Conservation (phyloP, 2,113 vertebrate species). For the Ahaetulla prasina region DNA sequence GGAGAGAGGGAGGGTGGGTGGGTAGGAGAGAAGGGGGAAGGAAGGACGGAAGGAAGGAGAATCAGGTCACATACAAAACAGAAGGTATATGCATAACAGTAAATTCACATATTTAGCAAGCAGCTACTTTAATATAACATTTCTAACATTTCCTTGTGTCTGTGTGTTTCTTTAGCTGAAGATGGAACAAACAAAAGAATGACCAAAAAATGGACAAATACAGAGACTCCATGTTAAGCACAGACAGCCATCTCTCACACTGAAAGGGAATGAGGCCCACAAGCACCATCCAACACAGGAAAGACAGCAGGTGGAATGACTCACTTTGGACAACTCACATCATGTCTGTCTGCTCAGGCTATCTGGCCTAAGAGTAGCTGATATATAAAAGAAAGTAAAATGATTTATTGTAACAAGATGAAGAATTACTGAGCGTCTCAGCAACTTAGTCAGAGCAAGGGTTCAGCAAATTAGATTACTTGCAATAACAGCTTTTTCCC, state of each 20-base stretch:
- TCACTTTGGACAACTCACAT: slow-evolving; percentile 99
- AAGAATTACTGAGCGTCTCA: slow-evolving; percentile 88
- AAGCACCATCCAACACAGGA: slow-evolving; percentile 88
- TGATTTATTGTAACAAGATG: slow-evolving; percentile 99
- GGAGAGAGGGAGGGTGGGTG: too few relatives aligned
- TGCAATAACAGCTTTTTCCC: slow-evolving; percentile 82
- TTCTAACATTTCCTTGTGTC: slow-evolving; percentile 78
- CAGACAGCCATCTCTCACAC: slow-evolving; percentile 94
- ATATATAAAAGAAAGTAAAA: slow-evolving; percentile 99
- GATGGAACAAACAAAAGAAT: slow-evolving; percentile 80
- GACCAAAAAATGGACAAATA: slow-evolving; percentile 80
- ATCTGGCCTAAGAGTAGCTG: slow-evolving; percentile 99
- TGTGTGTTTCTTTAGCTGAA: slow-evolving; percentile 59
- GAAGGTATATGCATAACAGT: slow-evolving; percentile 84
- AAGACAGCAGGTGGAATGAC: slow-evolving; percentile 98
- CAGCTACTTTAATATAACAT: slow-evolving; percentile 79
- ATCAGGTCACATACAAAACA: slow-evolving; percentile 78
- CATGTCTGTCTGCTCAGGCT: slow-evolving; percentile 99
- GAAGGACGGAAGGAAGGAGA: slow-evolving; percentile 36
- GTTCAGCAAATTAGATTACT: slow-evolving; percentile 93
- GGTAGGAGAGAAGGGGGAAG: slow-evolving; percentile 33
- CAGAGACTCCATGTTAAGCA: slow-evolving; percentile 81
- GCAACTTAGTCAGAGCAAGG: slow-evolving; percentile 98
- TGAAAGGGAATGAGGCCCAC: slow-evolving; percentile 79
- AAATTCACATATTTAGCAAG: slow-evolving; percentile 89